Base-by-base conservation (phyloP, 1,140 invertebrate genomes). In the Varroa destructor region DNA sequence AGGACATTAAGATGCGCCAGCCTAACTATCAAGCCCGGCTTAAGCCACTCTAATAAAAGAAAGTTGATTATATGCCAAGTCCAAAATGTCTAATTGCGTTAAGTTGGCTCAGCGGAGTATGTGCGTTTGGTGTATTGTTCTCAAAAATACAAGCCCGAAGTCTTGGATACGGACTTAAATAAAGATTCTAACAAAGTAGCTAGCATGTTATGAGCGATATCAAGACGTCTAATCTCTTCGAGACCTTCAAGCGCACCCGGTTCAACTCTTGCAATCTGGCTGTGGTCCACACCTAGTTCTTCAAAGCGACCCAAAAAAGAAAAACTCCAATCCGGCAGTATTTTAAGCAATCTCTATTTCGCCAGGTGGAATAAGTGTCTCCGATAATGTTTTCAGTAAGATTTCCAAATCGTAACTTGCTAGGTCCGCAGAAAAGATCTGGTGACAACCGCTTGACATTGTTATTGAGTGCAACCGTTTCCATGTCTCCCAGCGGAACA, bases 31-130 rank as follows among this genome's bases (percentile, higher is more conserved):
- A 89, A 91, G 67, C 85, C 86, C 6, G 84, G 83, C 76, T 89
- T 87, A 73, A 91, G 86, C 77, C 87, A 89, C 75, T 51, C 46
- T 51, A 51, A 86, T 87, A 78, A 86, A 89, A 70, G 86, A 87
- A 56, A 97, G 81, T 76, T 87, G 86, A 81, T 97, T 97, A 72
- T 87, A 86, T 0, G 89, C 89, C 70, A 94, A 81, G 79, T 96
- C 89, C 54, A 97, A 82, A 6, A 90, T 85, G 55, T 90, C 82
- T 67, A 96, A 81, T 76, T 90, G 87, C 73, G 87, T 85, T 72
- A 93, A 81, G 10, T 85, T 84, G 74, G 86, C 85, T 25, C 25
- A 25, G 25, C 25, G 25, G 87, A 89, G 58, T 87, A 90, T 77
- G 1, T 87, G 87, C 85, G 75, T 84, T 84, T 71, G 91, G 79